Evolutionary conservation across 2,888 invertebrate genomes (phyloP), one percentile per base, ranked within the genome.

Genomic region (Stramonita haemastoma): DNA sequence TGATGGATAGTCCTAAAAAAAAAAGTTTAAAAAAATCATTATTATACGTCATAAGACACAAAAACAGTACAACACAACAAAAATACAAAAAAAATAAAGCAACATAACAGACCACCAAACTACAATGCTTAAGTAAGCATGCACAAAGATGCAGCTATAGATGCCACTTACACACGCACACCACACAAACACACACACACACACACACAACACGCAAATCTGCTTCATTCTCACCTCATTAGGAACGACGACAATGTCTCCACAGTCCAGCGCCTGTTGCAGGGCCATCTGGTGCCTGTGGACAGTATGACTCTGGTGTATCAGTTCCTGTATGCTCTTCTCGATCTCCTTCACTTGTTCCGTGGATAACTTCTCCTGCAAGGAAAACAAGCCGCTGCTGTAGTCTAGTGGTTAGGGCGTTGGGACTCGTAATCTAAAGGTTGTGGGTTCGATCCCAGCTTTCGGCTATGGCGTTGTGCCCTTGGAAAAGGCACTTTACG

Each of bases 1-100:
- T 11, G 91, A 90, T 0, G 95, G 95, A 85, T 95, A 95, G 11
- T 93, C 93, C 95, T 95, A 77, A 0, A n/a, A 29, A 57, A 57
- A 46, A 17, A 46, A 46, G 8, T 11, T 15, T 11, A 15, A 56
- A 5, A 57, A 57, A 57, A 29, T 73, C 26, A 19, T n/a, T 26
- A 6, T 34, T 32, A 34, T 11, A 1, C 5, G 17, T 1, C 26
- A 22, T 17, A 60, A 60, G 2, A 73, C 1, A 73, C 22, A 29
- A 29, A 19, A 29, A n/a, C 11, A n/a, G 73, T 22, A 73, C 19
- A 60, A 60, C 15, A 15, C 22, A 26, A 73, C 11, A 26, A n/a
- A 73, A 29, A 73, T 26, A 29, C 26, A 26, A 13, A n/a, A 2
- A 73, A 17, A 73, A 29, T 17, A 26, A 22, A 73, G n/a, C 17